Evolutionary conservation across 2,113 vertebrate genomes (phyloP).

Genomic region (Percina caprodes): DNA sequence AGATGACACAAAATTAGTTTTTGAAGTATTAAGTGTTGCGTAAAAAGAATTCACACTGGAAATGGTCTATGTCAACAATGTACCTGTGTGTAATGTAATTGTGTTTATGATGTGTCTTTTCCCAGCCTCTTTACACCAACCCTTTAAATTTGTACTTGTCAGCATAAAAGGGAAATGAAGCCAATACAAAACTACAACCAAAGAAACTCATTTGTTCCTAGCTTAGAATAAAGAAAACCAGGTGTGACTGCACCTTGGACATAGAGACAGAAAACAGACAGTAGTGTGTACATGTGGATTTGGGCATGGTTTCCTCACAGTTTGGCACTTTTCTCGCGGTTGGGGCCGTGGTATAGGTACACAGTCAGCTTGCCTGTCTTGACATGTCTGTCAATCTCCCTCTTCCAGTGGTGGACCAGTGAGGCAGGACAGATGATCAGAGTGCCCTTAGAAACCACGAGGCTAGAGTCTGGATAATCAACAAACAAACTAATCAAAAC

Average conservation of each 20-base stretch:
- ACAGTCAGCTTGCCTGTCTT: constrained; percentile 82
- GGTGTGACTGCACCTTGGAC: background rate
- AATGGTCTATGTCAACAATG: no score
- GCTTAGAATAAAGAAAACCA: no score
- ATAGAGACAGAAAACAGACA: background rate
- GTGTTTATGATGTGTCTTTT: no score
- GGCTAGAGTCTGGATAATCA: constrained; percentile 79
- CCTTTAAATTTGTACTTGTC: no score
- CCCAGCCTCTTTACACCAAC: no score
- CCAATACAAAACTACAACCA: no score
- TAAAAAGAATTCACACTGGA: no score
- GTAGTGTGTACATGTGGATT: background rate
- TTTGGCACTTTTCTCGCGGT: constrained; percentile 83
- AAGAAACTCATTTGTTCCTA: no score
- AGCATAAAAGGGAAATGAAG: no score
- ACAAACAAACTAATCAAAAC: background rate
- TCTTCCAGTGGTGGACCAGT: constrained; percentile 97
- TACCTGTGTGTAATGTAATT: no score
- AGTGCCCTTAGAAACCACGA: constrained; percentile 84
- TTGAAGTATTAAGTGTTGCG: no score
- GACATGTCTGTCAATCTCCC: constrained; percentile 89
- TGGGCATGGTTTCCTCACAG: constrained; percentile 82
- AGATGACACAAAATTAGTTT: no score
- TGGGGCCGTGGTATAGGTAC: constrained; percentile 92
- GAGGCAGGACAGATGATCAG: constrained; percentile 96